These are phyloP conservation scores for Baryphthengus martii DNA, from an alignment of 2,113 vertebrate genomes.

Conservation along the genomic window DNA sequence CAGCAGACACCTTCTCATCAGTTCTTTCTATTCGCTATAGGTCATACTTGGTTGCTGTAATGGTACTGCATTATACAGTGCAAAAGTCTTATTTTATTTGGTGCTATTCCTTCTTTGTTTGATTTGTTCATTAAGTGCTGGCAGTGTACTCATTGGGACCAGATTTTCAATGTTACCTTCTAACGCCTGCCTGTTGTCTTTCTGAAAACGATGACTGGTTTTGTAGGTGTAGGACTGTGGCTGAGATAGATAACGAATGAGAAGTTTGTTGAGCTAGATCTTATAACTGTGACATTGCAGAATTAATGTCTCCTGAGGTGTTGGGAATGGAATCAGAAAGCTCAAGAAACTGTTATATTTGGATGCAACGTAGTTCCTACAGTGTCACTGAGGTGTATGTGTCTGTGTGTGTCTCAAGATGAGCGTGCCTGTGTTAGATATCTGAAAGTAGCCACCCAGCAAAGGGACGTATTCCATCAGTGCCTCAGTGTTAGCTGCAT, in stretches of 20 bases:
- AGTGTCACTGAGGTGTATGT: not conserved
- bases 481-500: not conserved
- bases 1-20: not conserved
- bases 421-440: not conserved
- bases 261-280: not conserved
- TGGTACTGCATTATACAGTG: not conserved
- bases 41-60: not conserved
- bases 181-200: not conserved
- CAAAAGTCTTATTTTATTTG: not conserved
- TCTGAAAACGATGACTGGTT: not conserved
- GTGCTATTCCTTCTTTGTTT: not conserved
- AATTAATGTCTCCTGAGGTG: not conserved
- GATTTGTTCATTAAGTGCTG: not conserved
- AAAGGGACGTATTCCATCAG: accelerated
- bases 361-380: not conserved
- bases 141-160: not conserved
- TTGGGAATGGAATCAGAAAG: not conserved
- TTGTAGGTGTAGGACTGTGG: not conserved
- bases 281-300: not conserved
- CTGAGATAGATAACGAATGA: not conserved
- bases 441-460: not conserved
- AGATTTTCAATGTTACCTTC: not conserved
- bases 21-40: not conserved
- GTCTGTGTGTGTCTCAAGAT: not conserved
- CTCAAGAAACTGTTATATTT: not conserved